Evolutionary conservation across 92 coral and sea anemone genomes (phyloP).

Genomic region (Porites cylindrica): DNA sequence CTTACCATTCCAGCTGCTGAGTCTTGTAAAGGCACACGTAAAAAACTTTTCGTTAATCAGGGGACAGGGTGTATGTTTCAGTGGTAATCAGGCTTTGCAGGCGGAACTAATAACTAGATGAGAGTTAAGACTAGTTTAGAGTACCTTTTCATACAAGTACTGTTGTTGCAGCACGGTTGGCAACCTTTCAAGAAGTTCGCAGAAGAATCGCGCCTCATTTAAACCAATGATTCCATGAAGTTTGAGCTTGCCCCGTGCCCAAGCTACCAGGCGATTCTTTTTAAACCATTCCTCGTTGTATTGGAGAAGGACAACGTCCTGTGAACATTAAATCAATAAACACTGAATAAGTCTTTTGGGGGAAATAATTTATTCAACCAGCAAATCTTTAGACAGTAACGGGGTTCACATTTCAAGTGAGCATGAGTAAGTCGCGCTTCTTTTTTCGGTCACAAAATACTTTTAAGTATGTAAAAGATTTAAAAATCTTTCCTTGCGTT

Average conservation of each 20-base stretch:
- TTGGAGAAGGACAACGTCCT: slow-evolving; percentile 80
- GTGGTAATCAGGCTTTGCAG: background rate
- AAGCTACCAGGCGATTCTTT: slow-evolving; percentile 78
- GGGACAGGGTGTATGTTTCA: background rate
- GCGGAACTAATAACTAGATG: no score
- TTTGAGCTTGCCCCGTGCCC: slow-evolving; percentile 79
- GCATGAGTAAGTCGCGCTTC: no score
- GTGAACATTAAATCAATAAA: background rate
- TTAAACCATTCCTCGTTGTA: slow-evolving; percentile 80
- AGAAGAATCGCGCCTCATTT: slow-evolving; percentile 75
- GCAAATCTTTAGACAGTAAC: background rate
- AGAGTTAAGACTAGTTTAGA: background rate
- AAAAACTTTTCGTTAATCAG: background rate
- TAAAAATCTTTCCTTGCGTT: no score
- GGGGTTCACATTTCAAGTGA: no score
- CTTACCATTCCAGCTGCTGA: background rate
- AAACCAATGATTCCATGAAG: slow-evolving; percentile 82
- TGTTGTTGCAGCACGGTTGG: slow-evolving; percentile 82
- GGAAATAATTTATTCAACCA: background rate
- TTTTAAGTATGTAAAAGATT: no score
- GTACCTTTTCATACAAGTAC: slow-evolving; percentile 81
- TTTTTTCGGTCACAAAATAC: no score
- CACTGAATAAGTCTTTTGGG: background rate
- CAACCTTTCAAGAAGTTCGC: slow-evolving; percentile 74
- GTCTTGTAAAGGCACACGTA: background rate